A percentile compares a stretch with the other conserved stretches of the same genome.
Conservation (phyloP, 2,113 vertebrate species). For the Mesembrinibis cayennensis region DNA sequence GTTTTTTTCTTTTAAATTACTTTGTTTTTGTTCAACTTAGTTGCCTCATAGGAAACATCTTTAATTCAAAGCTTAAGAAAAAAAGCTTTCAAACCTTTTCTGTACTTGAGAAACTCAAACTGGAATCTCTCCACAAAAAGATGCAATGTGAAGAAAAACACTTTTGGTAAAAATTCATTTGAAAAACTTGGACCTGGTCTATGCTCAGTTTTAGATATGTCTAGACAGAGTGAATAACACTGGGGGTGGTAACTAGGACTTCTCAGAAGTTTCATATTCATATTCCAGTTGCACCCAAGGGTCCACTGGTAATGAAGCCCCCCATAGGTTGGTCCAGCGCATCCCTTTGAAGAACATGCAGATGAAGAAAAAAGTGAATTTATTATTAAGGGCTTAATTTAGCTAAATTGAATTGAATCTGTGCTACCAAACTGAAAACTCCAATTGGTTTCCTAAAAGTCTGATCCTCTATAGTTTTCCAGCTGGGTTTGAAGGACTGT, state of each 20-base stretch:
- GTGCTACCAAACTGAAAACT: neutral
- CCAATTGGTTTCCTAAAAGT: neutral
- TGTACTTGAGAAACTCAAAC: neutral
- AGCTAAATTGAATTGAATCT: neutral
- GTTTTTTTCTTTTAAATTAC: no score
- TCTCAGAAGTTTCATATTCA: neutral
- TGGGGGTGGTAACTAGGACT: neutral
- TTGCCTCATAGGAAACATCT: neutral
- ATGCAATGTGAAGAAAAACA: neutral
- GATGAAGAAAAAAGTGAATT: slow-evolving; percentile 48
- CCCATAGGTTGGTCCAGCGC: neutral
- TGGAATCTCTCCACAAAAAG: neutral
- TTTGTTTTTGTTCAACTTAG: neutral
- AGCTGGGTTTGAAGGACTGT: neutral
- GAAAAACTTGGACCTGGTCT: neutral
- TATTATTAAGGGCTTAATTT: slow-evolving; percentile 53
- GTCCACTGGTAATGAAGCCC: neutral
- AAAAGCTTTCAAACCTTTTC: neutral
- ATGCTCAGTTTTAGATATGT: neutral
- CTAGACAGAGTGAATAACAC: neutral
- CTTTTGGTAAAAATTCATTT: neutral
- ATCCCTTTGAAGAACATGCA: slow-evolving; percentile 23
- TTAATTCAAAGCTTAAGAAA: neutral
- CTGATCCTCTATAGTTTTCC: neutral
- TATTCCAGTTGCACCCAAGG: neutral